These are phyloP conservation scores for Vulpes ferrilata DNA, from an alignment of 2,113 vertebrate genomes.

Conservation along the genomic window DNA sequence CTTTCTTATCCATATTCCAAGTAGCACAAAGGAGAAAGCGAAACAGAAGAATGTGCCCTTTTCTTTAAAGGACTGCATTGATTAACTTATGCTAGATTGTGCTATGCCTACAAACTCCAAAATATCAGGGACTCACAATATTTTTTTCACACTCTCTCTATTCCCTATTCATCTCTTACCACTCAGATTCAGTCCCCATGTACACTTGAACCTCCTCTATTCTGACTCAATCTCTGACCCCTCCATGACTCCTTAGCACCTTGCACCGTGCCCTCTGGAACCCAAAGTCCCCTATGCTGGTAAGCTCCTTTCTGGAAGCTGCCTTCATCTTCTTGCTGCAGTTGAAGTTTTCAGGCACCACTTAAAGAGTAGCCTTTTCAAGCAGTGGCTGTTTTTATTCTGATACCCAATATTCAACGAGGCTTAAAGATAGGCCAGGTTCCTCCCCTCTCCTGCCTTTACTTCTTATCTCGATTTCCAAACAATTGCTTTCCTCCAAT, in stretches of 20 bases:
- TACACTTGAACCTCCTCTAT: not conserved
- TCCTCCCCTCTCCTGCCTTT: not conserved
- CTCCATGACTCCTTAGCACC: not conserved
- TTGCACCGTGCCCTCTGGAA: not conserved
- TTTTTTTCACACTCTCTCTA: not conserved
- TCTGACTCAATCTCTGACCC: not conserved
- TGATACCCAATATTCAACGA: not conserved
- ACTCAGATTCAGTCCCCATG: not conserved
- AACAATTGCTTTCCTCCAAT: not conserved
- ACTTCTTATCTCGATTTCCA: not conserved
- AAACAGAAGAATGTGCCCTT: not conserved
- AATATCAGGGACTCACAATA: not conserved
- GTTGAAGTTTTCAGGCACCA: not conserved
- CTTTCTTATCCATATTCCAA: not conserved
- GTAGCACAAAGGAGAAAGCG: not conserved
- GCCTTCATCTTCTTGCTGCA: not conserved
- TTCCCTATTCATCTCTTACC: not conserved
- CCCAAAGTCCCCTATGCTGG: not conserved
- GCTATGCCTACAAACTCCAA: not conserved
- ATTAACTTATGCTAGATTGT: not conserved
- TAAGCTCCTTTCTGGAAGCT: not conserved
- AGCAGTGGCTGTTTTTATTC: not conserved
- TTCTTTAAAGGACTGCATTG: not conserved
- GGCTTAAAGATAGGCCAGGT: not conserved
- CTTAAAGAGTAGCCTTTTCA: not conserved